These are phyloP conservation scores for Acanthosoma haemorrhoidale DNA, from an alignment of 2,888 invertebrate genomes.

Conservation along the genomic window DNA sequence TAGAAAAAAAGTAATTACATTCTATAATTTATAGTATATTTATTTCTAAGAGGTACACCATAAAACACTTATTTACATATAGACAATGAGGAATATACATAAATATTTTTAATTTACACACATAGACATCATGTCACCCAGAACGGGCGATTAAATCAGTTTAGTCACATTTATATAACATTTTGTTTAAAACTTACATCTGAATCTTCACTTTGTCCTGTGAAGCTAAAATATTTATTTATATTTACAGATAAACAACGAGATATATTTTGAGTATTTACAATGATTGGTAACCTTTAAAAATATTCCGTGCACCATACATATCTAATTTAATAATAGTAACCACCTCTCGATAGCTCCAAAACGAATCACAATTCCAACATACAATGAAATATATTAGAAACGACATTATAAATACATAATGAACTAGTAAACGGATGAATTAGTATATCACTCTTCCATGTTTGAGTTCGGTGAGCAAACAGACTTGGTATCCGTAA, in stretches of 20 bases:
- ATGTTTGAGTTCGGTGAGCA: too few relatives aligned
- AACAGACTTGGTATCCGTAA: too few relatives aligned
- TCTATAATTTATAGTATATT: too few relatives aligned
- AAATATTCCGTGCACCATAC: background rate
- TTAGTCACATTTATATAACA: background rate
- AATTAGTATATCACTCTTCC: too few relatives aligned
- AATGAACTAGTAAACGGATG: too few relatives aligned
- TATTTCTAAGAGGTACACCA: conserved; percentile 11
- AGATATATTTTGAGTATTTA: background rate
- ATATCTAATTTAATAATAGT: background rate
- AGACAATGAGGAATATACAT: conserved; percentile 18
- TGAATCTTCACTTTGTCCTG: background rate
- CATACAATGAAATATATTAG: too few relatives aligned
- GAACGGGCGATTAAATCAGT: background rate
- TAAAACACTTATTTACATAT: conserved; percentile 34
- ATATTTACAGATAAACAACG: conserved; percentile 7
- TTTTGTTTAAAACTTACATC: background rate
- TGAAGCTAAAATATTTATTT: conserved; percentile 7
- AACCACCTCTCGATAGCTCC: background rate
- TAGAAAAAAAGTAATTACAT: too few relatives aligned
- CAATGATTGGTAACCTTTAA: conserved; percentile 6
- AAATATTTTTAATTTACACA: background rate
- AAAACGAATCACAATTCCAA: background rate
- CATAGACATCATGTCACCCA: background rate
- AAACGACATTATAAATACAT: too few relatives aligned